phyloP scores from a whole-genome alignment of 2,797 vertebrate species.

The Smutsia gigantea region DNA sequence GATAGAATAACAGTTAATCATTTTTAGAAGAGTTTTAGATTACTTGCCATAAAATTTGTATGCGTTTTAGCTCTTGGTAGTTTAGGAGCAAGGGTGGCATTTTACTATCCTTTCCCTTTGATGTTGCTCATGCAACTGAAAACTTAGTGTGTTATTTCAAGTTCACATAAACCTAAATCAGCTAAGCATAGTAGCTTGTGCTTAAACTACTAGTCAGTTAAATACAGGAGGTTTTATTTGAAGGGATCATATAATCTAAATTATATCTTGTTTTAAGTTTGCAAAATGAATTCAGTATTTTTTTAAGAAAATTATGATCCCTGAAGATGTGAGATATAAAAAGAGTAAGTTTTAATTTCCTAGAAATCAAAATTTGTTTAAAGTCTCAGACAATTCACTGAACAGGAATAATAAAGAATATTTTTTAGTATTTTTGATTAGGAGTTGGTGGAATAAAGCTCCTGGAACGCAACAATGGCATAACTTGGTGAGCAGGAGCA shows the following conservation, averaged over 20 bases:
- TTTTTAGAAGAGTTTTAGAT: conserved; percentile 87
- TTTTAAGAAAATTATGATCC: conserved; percentile 32
- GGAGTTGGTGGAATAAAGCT: conserved; percentile 19
- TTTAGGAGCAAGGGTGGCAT: conserved; percentile 79
- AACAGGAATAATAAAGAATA: conserved; percentile 44
- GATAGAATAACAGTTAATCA: conserved; percentile 88
- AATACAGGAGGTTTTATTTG: conserved; percentile 56
- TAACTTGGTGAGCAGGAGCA: conserved; percentile 14
- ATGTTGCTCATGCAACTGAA: conserved; percentile 38
- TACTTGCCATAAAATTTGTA: conserved; percentile 89
- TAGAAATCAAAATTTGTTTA: conserved; percentile 9
- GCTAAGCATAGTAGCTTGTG: conserved; percentile 51
- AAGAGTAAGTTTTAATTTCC: conserved; percentile 48
- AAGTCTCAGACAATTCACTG: conserved; percentile 19
- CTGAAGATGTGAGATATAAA: conserved; percentile 42
- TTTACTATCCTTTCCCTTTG: conserved; percentile 76
- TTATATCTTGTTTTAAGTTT: conserved; percentile 53
- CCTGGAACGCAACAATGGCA: neutral
- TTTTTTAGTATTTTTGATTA: conserved; percentile 47
- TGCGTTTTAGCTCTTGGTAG: conserved; percentile 81
- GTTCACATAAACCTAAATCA: conserved; percentile 34
- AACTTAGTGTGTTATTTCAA: conserved; percentile 38
- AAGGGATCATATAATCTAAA: conserved; percentile 48
- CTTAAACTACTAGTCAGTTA: conserved; percentile 56
- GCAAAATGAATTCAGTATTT: conserved; percentile 65